phyloP scores from a whole-genome alignment of 2,888 invertebrate genomes.

The Pantelozetes paolii region DNA sequence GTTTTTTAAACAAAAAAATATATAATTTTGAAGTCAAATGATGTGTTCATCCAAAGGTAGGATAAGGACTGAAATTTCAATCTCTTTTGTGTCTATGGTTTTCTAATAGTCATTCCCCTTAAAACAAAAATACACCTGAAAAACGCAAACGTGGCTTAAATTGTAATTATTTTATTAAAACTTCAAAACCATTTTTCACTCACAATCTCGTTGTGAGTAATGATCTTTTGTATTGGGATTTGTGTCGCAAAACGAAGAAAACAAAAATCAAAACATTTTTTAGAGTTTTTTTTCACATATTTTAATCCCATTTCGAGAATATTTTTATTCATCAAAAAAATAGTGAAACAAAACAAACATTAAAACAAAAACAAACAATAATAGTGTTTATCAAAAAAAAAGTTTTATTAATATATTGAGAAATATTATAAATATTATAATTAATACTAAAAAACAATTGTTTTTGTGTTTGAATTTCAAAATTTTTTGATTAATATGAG shows the following conservation, averaged over 20 bases:
- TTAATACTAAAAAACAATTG: neutral
- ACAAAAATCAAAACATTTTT: slow-evolving; percentile 31
- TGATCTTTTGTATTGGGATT: slow-evolving; percentile 31
- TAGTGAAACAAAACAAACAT: neutral
- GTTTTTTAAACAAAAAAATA: too few relatives aligned
- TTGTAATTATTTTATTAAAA: slow-evolving; percentile 31
- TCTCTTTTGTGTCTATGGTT: slow-evolving; percentile 4
- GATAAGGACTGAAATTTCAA: slow-evolving; percentile 13
- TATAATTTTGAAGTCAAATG: neutral
- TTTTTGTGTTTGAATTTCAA: slow-evolving; percentile 27
- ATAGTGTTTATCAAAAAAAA: slow-evolving; percentile 3
- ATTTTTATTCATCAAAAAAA: slow-evolving; percentile 19
- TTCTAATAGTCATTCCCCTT: too few relatives aligned
- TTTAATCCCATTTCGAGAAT: slow-evolving; percentile 10
- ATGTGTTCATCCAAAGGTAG: slow-evolving; percentile 9
- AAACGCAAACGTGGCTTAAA: slow-evolving; percentile 33
- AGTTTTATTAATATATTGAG: slow-evolving; percentile 10
- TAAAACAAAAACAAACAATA: neutral
- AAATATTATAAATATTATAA: neutral
- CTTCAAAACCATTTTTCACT: neutral
- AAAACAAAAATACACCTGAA: neutral
- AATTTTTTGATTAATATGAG: slow-evolving; percentile 11
- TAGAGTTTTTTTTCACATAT: slow-evolving; percentile 14
- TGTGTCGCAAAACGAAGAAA: too few relatives aligned
- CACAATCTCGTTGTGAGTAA: slow-evolving; percentile 21